phyloP scores from a whole-genome alignment of 2,888 invertebrate genomes.

The Kuschelorhynchus macadamiae region DNA sequence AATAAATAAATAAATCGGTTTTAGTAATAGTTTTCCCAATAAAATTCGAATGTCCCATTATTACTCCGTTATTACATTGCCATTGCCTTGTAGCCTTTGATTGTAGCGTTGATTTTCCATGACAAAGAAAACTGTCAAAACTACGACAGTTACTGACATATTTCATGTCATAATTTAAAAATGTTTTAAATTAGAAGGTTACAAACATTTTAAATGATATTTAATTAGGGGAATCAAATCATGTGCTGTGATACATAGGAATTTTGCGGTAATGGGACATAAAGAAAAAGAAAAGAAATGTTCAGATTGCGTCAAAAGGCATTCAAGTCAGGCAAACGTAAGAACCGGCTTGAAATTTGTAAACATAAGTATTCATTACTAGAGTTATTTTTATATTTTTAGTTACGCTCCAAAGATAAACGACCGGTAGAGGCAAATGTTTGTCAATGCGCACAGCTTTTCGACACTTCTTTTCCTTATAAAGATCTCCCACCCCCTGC shows the following conservation, averaged over 20 bases:
- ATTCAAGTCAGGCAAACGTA: slow-evolving; percentile 1
- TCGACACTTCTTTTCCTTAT: slow-evolving; percentile 25
- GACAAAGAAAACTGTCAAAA: too few species aligned
- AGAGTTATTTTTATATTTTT: neutral
- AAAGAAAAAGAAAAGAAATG: neutral
- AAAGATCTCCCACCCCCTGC: slow-evolving; percentile 46
- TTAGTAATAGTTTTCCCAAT: too few species aligned
- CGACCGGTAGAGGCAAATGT: neutral
- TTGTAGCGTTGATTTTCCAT: too few species aligned
- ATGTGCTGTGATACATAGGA: slow-evolving; percentile 1
- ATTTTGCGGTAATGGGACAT: slow-evolving; percentile 5
- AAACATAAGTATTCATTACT: neutral
- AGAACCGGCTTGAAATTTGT: neutral
- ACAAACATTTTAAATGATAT: neutral
- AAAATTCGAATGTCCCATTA: too few species aligned
- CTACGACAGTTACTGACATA: too few species aligned
- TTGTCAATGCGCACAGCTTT: slow-evolving; percentile 14
- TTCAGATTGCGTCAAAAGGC: neutral
- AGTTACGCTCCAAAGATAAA: neutral
- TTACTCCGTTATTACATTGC: too few species aligned
- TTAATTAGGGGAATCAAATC: slow-evolving; percentile 16
- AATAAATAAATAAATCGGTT: too few species aligned
- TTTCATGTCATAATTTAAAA: slow-evolving; percentile 13
- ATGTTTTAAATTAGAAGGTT: neutral
- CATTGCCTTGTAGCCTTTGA: too few species aligned